Evolutionary conservation across 1,140 invertebrate genomes (phyloP), one percentile per base, ranked within the genome.

Genomic region (Helicorthomorpha holstii): DNA sequence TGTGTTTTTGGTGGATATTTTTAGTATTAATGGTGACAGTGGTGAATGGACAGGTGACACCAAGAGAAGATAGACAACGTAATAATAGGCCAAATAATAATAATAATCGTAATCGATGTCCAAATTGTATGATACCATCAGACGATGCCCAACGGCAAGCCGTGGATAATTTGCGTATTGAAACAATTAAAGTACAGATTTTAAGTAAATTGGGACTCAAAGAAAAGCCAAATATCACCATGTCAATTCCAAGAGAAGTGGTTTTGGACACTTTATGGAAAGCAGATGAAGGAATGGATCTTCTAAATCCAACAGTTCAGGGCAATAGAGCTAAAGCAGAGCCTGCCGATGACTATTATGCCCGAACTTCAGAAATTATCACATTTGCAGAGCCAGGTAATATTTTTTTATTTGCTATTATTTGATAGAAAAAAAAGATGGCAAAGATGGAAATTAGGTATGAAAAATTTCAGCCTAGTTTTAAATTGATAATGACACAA

Each of bases 341-440:
- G 14, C 69, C 69, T 42, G 68, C 73, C 29, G 81, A 84, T 60
- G 81, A 83, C 58, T 83, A 81, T 61, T 83, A 81, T 65, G 82
- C 79, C 12, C 76, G 77, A 54, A 84, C 82, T 3, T 81, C 81
- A 24, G 82, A 85, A 66, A 83, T 86, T 59, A 84, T 85, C 58
- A 78, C 80, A 14, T 86, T 86, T 62, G 81, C 82, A 3, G 82
- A 85, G 64, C 77, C 78, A 67, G 83, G 83, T 84, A 69, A 75
- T 73, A 34, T 7, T 34, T 34, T n/a, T n/a, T n/a, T n/a, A n/a
- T n/a, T n/a, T n/a, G n/a, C n/a, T n/a, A n/a, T n/a, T n/a, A n/a
- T n/a, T n/a, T n/a, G n/a, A n/a, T n/a, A n/a, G n/a, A n/a, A n/a
- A n/a, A n/a, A n/a, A n/a, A n/a, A n/a, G n/a, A n/a, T n/a, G n/a